Evolutionary conservation across 1,140 invertebrate genomes (phyloP).

Genomic region (Bombus huntii): DNA sequence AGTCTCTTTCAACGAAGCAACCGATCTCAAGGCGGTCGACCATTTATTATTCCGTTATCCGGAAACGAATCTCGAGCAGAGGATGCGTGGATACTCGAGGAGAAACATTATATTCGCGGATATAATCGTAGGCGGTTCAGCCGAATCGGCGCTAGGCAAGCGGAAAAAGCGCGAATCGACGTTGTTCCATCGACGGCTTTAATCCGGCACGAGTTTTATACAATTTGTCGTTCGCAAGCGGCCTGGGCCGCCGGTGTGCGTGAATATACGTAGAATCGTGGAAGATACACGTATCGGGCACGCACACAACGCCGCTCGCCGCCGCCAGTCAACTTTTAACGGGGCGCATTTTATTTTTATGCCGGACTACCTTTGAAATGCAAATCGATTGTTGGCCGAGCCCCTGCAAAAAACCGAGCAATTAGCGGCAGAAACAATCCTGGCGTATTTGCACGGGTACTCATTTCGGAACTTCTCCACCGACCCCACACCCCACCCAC

Average conservation of each 20-base stretch:
- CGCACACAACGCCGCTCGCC: constrained; percentile 53
- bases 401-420: constrained; percentile 73
- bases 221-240: constrained; percentile 67
- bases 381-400: constrained; percentile 73
- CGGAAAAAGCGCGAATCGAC: constrained; percentile 66
- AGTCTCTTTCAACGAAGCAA: background rate
- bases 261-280: constrained; percentile 25
- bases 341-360: constrained; percentile 74
- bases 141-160: constrained; percentile 49
- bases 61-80: background rate
- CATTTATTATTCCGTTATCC: background rate
- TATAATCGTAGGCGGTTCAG: constrained; percentile 30
- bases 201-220: constrained; percentile 69
- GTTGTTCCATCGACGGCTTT: constrained; percentile 68
- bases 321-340: constrained; percentile 71
- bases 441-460: constrained; percentile 75
- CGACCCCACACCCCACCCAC: constrained; percentile 32
- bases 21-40: background rate
- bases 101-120: constrained; percentile 58
- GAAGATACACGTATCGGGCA: constrained; percentile 49
- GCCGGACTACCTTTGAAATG: constrained; percentile 75
- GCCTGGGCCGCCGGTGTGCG: constrained; percentile 10
- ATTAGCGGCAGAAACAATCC: constrained; percentile 78
- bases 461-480: constrained; percentile 73
- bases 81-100: constrained; percentile 17